Percentiles rank a stretch among this genome's conserved stretches.
Evolutionary conservation across 53 echinoderm and acorn worm species (phyloP).

Genomic region (Crossaster papposus): DNA sequence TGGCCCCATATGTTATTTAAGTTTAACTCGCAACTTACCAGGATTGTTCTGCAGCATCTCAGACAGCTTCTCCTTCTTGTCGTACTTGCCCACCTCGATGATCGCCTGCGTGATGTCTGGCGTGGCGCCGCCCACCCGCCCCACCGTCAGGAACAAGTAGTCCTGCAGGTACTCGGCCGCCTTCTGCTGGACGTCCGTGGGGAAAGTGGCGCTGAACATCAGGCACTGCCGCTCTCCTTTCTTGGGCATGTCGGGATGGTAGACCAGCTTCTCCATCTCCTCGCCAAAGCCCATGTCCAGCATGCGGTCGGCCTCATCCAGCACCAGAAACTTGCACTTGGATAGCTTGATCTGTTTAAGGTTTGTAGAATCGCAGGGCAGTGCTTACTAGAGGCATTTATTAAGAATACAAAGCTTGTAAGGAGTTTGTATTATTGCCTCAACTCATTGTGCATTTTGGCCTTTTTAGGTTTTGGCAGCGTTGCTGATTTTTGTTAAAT

Average conservation of each 20-base stretch:
- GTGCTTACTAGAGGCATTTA: not conserved
- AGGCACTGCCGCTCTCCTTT: constrained; percentile 86
- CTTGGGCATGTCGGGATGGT: constrained; percentile 88
- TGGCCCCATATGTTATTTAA: no score
- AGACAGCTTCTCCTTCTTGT: constrained; percentile 84
- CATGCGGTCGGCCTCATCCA: constrained; percentile 99
- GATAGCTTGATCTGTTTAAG: constrained; percentile 68
- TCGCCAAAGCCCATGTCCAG: constrained; percentile 99
- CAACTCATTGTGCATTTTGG: no score
- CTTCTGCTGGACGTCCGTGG: constrained; percentile 86
- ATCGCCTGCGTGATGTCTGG: constrained; percentile 91
- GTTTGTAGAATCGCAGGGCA: not conserved
- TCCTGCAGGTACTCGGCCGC: constrained; percentile 88
- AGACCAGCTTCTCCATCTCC: constrained; percentile 80
- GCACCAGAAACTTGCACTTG: constrained; percentile 80
- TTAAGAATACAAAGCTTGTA: no score
- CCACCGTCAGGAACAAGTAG: constrained; percentile 95
- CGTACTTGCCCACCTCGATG: constrained; percentile 66
- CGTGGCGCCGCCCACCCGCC: constrained; percentile 90
- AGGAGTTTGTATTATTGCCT: no score
- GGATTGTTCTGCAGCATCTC: constrained; percentile 76
- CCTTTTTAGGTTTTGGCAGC: no score
- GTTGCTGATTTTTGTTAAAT: no score
- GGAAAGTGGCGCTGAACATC: constrained; percentile 99
- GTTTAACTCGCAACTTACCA: no score